A percentile compares a stretch with the other conserved stretches of the same genome.
phyloP scores from a whole-genome alignment of 1,140 invertebrate species.

The Drosophila equinoxialis region DNA sequence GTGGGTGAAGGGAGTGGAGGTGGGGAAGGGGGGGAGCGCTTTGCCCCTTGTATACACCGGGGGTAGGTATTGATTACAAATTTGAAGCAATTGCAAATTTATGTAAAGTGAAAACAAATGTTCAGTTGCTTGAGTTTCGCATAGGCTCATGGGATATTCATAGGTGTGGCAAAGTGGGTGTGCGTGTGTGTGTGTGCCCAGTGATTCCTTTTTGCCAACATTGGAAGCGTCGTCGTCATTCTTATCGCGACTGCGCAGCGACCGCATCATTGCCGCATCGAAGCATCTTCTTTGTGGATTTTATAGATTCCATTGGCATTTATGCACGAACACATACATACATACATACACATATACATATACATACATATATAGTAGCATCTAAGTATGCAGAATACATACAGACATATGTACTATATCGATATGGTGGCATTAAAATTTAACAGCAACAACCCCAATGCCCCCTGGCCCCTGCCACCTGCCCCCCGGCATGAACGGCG shows the following conservation, averaged over 20 bases:
- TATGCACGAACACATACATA: too few species aligned
- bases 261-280: conserved; percentile 23
- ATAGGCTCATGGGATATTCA: conserved; percentile 67
- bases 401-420: conserved; percentile 58
- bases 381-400: background rate
- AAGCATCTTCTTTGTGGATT: conserved; percentile 40
- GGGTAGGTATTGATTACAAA: conserved; percentile 19
- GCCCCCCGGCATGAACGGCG: background rate
- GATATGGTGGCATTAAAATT: conserved; percentile 82
- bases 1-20: background rate
- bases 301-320: conserved; percentile 50
- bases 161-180: conserved; percentile 23
- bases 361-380: conserved; percentile 3
- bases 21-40: too few species aligned
- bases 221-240: background rate
- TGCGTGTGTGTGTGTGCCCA: background rate
- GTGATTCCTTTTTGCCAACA: background rate
- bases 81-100: conserved; percentile 32
- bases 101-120: conserved; percentile 43
- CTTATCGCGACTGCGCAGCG: conserved; percentile 46
- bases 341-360: too few species aligned
- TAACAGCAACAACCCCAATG: conserved; percentile 50
- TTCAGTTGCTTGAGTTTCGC: conserved; percentile 39
- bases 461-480: background rate
- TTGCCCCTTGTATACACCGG: background rate